A percentile compares a stretch with the other conserved stretches of the same genome.
Evolutionary conservation across 2,113 vertebrate species (phyloP).

Genomic region (Rhadina sibilatrix): DNA sequence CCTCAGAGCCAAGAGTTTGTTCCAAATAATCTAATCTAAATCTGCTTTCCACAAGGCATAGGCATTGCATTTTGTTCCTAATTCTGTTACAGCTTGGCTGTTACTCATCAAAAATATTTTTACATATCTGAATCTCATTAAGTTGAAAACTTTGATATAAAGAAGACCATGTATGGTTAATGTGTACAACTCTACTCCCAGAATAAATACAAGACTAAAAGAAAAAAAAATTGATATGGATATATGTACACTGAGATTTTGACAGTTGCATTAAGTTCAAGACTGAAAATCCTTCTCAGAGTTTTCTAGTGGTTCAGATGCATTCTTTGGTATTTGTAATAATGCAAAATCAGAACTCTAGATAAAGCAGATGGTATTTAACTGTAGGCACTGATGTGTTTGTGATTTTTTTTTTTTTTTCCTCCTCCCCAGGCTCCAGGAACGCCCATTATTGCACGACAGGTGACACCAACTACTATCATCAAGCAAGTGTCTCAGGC

Average conservation of each 20-base stretch:
- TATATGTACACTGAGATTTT: not conserved
- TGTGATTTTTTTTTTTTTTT: not conserved
- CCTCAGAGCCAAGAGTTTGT: not conserved
- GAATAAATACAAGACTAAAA: not conserved
- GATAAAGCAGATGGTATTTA: not conserved
- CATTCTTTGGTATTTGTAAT: not conserved
- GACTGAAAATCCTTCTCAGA: not conserved
- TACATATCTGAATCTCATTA: not conserved
- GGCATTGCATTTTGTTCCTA: not conserved
- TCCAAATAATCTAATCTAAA: not conserved
- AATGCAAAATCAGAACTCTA: not conserved
- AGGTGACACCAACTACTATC: constrained; percentile 88
- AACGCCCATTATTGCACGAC: constrained; percentile 82
- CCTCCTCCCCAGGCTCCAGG: constrained; percentile 81
- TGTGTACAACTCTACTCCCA: not conserved
- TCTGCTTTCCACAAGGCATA: not conserved
- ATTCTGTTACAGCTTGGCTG: not conserved
- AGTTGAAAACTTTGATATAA: not conserved
- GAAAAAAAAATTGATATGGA: not conserved
- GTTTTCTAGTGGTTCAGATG: not conserved
- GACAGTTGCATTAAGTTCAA: not conserved
- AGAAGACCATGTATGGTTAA: not conserved
- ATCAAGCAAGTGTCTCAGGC: constrained; percentile 88
- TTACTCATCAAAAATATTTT: constrained; percentile 6
- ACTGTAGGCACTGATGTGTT: not conserved